Conservation (phyloP, 2,113 vertebrate genomes). For the Phyllostomus hastatus region DNA sequence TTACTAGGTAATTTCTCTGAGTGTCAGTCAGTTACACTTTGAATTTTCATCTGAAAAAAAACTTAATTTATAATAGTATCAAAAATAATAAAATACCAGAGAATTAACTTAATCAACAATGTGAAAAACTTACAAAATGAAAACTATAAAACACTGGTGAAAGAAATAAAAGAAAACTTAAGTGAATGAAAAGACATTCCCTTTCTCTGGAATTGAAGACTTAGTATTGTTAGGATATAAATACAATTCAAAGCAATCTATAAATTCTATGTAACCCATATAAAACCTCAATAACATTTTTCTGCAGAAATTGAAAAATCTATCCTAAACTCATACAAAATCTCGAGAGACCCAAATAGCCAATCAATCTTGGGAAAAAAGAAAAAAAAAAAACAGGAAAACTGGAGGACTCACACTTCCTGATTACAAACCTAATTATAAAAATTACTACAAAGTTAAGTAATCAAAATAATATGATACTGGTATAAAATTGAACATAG, state of each 20-base stretch:
- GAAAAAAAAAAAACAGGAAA: not conserved
- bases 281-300: not conserved
- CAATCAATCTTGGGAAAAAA: not conserved
- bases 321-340: not conserved
- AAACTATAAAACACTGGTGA: not conserved
- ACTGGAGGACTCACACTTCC: not conserved
- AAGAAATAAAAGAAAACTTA: not conserved
- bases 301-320: not conserved
- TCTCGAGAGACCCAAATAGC: not conserved
- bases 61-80: not conserved
- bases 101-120: not conserved
- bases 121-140: not conserved
- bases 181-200: not conserved
- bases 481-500: not conserved
- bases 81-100: not conserved
- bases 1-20: not conserved
- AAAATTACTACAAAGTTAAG: not conserved
- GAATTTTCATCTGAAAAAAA: not conserved
- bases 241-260: not conserved
- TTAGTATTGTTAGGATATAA: not conserved
- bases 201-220: not conserved
- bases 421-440: not conserved
- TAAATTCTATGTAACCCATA: not conserved
- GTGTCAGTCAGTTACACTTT: not conserved
- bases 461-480: not conserved